Conservation (phyloP, 2,113 vertebrate species). For the Xiphophorus couchianus region DNA sequence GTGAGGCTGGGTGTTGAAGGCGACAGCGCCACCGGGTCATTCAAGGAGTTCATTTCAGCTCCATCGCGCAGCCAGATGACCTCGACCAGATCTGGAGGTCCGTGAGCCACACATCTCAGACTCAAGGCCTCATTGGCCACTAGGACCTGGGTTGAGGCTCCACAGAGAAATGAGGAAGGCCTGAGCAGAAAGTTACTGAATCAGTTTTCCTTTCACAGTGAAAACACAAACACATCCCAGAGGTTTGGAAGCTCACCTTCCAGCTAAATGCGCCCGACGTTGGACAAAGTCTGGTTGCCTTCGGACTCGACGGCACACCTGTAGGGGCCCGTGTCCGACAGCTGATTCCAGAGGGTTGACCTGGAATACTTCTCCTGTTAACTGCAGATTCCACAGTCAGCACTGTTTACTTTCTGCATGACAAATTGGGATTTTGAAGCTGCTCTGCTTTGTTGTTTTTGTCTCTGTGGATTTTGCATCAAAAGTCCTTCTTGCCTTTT, state of each 20-base stretch:
- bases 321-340: slow-evolving; percentile 81
- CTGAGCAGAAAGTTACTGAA: slow-evolving; percentile 55
- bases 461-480: slow-evolving; percentile 39
- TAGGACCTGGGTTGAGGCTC: slow-evolving; percentile 83
- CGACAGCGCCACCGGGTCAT: slow-evolving; percentile 69
- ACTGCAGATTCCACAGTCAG: slow-evolving; percentile 5
- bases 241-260: slow-evolving; percentile 80
- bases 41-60: slow-evolving; percentile 71
- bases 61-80: slow-evolving; percentile 90
- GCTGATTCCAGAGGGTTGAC: slow-evolving; percentile 31
- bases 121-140: slow-evolving; percentile 79
- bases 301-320: slow-evolving; percentile 74
- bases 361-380: slow-evolving; percentile 13
- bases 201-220: slow-evolving; percentile 11
- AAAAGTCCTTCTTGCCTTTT: slow-evolving; percentile 59
- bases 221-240: neutral
- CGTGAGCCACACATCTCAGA: slow-evolving; percentile 86
- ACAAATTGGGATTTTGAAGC: slow-evolving; percentile 9
- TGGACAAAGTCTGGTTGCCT: slow-evolving; percentile 70
- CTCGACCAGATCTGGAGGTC: slow-evolving; percentile 86
- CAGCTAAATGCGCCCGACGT: slow-evolving; percentile 81
- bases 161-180: slow-evolving; percentile 88
- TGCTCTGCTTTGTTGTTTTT: slow-evolving; percentile 13
- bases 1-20: slow-evolving; percentile 77
- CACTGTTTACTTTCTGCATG: neutral